Evolutionary conservation across 2,797 vertebrate species (phyloP).

Genomic region (Manis javanica): DNA sequence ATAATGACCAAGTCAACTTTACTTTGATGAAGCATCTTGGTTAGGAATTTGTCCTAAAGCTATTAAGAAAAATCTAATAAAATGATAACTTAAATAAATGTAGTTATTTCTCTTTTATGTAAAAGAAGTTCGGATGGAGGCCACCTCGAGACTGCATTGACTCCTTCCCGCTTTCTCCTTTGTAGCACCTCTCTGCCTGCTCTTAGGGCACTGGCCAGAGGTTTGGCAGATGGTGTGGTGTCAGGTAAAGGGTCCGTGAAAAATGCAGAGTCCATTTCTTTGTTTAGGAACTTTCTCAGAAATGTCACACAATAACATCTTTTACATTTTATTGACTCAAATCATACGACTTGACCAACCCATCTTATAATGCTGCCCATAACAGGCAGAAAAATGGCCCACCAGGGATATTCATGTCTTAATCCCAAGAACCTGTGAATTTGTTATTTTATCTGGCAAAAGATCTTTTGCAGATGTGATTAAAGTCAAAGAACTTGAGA

Average conservation of each 20-base stretch:
- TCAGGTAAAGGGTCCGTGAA: neutral
- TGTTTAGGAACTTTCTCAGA: neutral
- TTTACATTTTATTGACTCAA: neutral
- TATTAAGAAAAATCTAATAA: slow-evolving; percentile 7
- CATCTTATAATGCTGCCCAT: neutral
- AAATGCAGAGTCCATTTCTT: neutral
- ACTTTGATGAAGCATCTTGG: neutral
- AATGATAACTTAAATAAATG: neutral
- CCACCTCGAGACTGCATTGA: neutral
- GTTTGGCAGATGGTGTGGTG: neutral
- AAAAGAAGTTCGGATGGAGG: neutral
- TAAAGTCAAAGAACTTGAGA: neutral
- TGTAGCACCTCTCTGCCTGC: neutral
- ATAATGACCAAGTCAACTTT: neutral
- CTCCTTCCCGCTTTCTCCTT: neutral
- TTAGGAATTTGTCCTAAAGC: slow-evolving; percentile 41
- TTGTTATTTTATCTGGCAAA: neutral
- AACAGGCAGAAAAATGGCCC: neutral
- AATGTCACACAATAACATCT: neutral
- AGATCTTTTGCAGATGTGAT: neutral
- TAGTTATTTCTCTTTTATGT: neutral
- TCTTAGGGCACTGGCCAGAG: neutral
- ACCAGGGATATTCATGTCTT: neutral
- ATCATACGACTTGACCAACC: neutral
- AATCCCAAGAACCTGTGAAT: neutral